A percentile compares a stretch with the other conserved stretches of the same genome.
These are phyloP conservation scores for Tragelaphus buxtoni DNA, from an alignment of 2,113 vertebrate species.

Conservation along the genomic window DNA sequence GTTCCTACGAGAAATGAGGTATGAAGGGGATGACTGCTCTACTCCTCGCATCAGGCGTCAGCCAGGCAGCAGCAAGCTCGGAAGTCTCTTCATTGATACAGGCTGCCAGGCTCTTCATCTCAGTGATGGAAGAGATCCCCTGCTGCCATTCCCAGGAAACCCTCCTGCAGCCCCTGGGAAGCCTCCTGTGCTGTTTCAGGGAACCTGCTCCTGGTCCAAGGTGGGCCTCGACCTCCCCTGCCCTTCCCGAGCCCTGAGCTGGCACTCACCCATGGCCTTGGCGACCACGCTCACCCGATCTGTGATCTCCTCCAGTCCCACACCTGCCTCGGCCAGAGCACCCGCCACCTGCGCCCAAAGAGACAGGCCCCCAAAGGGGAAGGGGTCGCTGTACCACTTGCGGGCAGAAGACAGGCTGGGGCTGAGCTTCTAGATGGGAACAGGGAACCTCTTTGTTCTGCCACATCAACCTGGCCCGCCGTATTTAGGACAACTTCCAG, in stretches of 20 bases:
- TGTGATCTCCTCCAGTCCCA: conserved; percentile 85
- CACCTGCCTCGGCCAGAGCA: conserved; percentile 89
- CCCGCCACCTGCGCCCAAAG: conserved; percentile 87
- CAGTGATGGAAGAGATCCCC: not conserved
- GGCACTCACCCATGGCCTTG: conserved; percentile 83
- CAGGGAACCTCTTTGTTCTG: not conserved
- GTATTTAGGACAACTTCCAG: not conserved
- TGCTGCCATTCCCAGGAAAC: not conserved
- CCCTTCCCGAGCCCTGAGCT: not conserved
- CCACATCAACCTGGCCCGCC: not conserved
- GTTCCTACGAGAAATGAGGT: conserved; percentile 80
- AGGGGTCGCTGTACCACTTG: not conserved
- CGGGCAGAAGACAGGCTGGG: not conserved
- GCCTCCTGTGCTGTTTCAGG: not conserved
- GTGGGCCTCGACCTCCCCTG: not conserved
- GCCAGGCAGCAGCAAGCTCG: not conserved
- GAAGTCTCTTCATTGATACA: not conserved
- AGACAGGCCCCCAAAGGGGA: not conserved
- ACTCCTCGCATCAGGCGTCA: accelerated
- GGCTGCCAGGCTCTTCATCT: not conserved
- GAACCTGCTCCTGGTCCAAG: not conserved
- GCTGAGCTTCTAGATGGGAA: not conserved
- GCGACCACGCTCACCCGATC: conserved; percentile 73
- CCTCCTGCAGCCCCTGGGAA: not conserved
- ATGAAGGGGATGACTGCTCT: not conserved